phyloP scores from a whole-genome alignment of 2,888 invertebrate genomes.

The Ophion ellenae region DNA sequence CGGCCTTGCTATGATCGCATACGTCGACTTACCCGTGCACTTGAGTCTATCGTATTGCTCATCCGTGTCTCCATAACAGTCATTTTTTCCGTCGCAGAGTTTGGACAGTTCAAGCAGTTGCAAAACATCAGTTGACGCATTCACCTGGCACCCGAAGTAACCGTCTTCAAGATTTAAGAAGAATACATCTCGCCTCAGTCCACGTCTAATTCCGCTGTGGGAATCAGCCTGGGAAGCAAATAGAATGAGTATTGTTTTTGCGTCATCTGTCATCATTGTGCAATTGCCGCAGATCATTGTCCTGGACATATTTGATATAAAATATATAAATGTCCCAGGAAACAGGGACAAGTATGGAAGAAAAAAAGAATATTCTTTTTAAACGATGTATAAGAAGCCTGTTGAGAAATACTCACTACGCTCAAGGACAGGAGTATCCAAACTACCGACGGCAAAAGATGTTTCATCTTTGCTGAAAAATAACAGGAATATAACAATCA shows the following conservation, averaged over 20 bases:
- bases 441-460: slow-evolving; percentile 95
- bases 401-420: slow-evolving; percentile 88
- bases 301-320: background rate
- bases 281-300: too few relatives aligned
- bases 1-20: background rate
- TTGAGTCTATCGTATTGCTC: slow-evolving; percentile 95
- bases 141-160: slow-evolving; percentile 98
- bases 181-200: slow-evolving; percentile 96
- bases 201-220: slow-evolving; percentile 91
- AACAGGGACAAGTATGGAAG: background rate
- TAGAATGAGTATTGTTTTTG: background rate
- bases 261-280: too few relatives aligned
- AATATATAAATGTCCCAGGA: background rate
- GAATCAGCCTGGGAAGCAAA: slow-evolving; percentile 87
- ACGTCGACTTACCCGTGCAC: slow-evolving; percentile 92
- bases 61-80: slow-evolving; percentile 96
- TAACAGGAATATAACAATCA: slow-evolving; percentile 64
- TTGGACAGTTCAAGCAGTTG: slow-evolving; percentile 97
- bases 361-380: background rate
- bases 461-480: slow-evolving; percentile 96
- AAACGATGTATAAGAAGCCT: slow-evolving; percentile 48
- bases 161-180: slow-evolving; percentile 98
- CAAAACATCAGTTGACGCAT: slow-evolving; percentile 97
- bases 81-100: slow-evolving; percentile 95
- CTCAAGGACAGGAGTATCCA: slow-evolving; percentile 92